Evolutionary conservation across 1,140 invertebrate species (phyloP), one percentile per base, ranked within the genome.

Genomic region (Helicoverpa zea): DNA sequence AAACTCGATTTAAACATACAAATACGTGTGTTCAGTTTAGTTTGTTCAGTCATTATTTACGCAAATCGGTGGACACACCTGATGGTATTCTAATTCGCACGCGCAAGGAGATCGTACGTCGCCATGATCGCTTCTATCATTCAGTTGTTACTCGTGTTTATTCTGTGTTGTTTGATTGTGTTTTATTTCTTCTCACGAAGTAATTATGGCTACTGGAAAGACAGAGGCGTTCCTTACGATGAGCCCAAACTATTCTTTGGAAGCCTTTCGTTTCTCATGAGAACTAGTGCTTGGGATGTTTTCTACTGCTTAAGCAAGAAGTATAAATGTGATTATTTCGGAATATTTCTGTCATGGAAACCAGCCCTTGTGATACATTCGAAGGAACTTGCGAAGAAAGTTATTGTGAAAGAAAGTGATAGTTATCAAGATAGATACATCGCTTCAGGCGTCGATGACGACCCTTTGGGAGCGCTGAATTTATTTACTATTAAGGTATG

Each of bases 401-500:
- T 93, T 47, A 81, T 92, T 4, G 87, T 88, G 9, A 91, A 89
- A 54, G 92, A 92, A 76, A 86, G 83, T 56, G 87, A 88, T 5
- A 81, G 88, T 81, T 92, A 92, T 78, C 85, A 90, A 82, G 85
- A 93, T 58, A 87, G 92, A 82, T 87, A 82, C 81, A 63, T 87
- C 47, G 90, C 89, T 66, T 86, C 87, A 0, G 79, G 87, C 1
- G 73, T 84, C 29, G 72, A 81, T n/a, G 84, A 87, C 2, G 91
- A 93, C 79, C 89, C 90, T 16, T 80, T 93, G 16, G 92, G 91
- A 12, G 86, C 89, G 3, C 81, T 93, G 47, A 92, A 93, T 82
- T 83, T 93, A 47, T 93, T 93, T 80, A 88, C 89, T 10, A 76
- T 93, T 1, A 93, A 91, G 85, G 92, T 91, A 86, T 81, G 35